A percentile compares a stretch with the other conserved stretches of the same genome.
Conservation (phyloP, 2,888 invertebrate genomes). For the Mechanitis messenoides region DNA sequence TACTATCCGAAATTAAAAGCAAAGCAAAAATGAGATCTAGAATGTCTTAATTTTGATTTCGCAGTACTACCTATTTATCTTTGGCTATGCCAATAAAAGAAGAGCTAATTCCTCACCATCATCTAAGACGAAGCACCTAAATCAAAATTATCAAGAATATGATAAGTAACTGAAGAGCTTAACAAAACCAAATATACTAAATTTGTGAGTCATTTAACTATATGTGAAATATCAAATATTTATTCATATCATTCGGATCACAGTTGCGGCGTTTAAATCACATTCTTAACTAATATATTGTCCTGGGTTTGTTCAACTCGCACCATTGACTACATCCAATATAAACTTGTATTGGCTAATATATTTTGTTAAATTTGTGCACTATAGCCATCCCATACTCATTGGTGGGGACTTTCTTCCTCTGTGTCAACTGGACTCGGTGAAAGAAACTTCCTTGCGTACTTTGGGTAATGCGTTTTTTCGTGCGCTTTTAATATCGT, state of each 20-base stretch:
- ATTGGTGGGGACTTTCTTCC: constrained; percentile 87
- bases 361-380: constrained; percentile 48
- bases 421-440: constrained; percentile 90
- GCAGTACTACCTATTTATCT: constrained; percentile 69
- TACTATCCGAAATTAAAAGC: constrained; percentile 31
- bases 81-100: constrained; percentile 72
- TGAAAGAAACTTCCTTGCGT: constrained; percentile 91
- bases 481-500: constrained; percentile 95
- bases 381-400: constrained; percentile 45
- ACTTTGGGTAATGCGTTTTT: constrained; percentile 94
- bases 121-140: constrained; percentile 63
- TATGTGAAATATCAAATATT: constrained; percentile 76
- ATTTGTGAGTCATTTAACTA: constrained; percentile 71
- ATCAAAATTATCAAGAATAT: constrained; percentile 45
- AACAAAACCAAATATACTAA: constrained; percentile 32
- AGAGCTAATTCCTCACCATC: constrained; percentile 55
- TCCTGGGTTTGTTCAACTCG: constrained; percentile 68
- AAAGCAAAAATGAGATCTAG: constrained; percentile 37
- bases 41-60: constrained; percentile 27
- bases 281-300: constrained; percentile 76
- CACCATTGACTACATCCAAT: constrained; percentile 60
- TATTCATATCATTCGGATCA: constrained; percentile 78
- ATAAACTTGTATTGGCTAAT: constrained; percentile 45
- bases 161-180: constrained; percentile 44
- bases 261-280: constrained; percentile 77